These are phyloP conservation scores for Dicycla oo DNA, from an alignment of 2,888 invertebrate species.

Conservation along the genomic window DNA sequence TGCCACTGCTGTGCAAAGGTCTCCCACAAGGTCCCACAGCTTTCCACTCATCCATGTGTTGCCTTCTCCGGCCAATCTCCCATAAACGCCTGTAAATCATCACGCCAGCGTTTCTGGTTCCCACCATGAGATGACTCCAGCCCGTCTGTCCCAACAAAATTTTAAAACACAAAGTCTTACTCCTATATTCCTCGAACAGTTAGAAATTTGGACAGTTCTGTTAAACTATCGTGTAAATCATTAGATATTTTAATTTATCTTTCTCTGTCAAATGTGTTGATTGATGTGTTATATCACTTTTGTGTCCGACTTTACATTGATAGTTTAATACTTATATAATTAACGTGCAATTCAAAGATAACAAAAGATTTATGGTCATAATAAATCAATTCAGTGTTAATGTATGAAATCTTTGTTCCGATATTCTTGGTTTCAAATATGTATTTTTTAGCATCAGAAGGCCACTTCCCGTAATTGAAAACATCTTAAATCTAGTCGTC, in stretches of 20 bases:
- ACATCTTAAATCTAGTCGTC: no score
- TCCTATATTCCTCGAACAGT: background rate
- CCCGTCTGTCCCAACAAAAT: no score
- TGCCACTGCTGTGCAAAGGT: background rate
- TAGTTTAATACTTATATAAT: constrained; percentile 41
- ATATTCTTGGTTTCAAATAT: no score
- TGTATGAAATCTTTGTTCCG: background rate
- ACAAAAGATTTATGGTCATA: constrained; percentile 32
- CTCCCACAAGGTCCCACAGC: background rate
- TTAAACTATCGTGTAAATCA: background rate
- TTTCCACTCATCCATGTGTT: background rate
- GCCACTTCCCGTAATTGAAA: no score
- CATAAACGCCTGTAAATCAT: background rate
- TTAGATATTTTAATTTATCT: background rate
- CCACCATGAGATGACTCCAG: no score
- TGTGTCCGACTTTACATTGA: constrained; percentile 24
- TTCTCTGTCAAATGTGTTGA: constrained; percentile 1
- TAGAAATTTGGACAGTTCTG: background rate
- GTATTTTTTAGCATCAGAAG: no score
- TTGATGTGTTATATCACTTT: constrained; percentile 43
- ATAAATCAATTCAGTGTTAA: constrained; percentile 3
- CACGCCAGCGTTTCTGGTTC: background rate
- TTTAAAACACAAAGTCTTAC: background rate
- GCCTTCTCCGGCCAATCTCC: background rate
- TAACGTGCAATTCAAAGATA: constrained; percentile 48